phyloP scores from a whole-genome alignment of 2,113 vertebrate species.

The human region DNA sequence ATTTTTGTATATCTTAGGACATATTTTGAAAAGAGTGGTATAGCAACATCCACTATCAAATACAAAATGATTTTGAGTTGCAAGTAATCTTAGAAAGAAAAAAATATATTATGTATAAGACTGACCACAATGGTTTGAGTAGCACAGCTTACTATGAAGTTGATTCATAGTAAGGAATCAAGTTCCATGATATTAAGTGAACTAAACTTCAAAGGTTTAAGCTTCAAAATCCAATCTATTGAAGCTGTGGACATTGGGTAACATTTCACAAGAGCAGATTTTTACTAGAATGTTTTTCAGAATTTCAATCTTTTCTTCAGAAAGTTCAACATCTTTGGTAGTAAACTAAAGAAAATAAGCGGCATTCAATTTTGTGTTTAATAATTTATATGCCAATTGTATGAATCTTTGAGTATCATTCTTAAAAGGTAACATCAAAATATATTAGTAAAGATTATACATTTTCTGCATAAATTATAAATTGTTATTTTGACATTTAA shows the following conservation, averaged over 20 bases:
- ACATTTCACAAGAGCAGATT: background rate
- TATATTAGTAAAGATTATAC: background rate
- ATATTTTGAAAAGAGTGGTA: background rate
- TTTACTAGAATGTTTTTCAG: background rate
- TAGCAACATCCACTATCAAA: background rate
- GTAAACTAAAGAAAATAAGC: background rate
- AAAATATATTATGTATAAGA: background rate
- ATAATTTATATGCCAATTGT: too few relatives aligned
- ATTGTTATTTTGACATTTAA: background rate
- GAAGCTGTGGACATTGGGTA: background rate
- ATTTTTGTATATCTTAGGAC: background rate
- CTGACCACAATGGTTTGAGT: background rate
- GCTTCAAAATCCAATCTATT: constrained; percentile 26
- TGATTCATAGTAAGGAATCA: background rate
- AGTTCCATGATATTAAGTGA: constrained; percentile 33
- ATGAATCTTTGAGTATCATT: background rate
- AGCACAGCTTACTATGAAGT: background rate
- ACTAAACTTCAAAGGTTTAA: background rate
- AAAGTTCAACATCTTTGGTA: background rate
- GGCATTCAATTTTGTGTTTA: background rate
- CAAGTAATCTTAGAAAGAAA: background rate
- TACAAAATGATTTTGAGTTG: background rate
- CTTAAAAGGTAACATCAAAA: background rate
- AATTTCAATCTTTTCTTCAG: constrained; percentile 3
- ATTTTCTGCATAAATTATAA: background rate